Percentiles rank a stretch among this genome's conserved stretches.
These are phyloP conservation scores for Bruchidius siliquastri DNA, from an alignment of 2,888 invertebrate species.

Conservation along the genomic window DNA sequence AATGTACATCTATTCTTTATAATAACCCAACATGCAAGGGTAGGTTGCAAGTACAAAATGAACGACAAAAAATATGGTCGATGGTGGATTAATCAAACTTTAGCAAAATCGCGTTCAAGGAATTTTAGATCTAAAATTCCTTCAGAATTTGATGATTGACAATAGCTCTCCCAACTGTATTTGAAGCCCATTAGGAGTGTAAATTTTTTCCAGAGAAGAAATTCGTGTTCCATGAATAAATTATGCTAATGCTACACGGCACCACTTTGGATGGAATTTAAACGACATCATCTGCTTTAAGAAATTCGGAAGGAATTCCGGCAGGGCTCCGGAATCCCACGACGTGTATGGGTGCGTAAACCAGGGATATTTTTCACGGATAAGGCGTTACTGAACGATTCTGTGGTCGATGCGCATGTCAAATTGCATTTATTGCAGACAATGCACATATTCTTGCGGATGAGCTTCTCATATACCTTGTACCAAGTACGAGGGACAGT, in stretches of 20 bases:
- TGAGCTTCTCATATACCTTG: too few relatives aligned
- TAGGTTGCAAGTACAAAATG: too few relatives aligned
- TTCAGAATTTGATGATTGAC: not conserved
- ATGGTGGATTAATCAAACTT: too few relatives aligned
- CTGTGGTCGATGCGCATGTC: not conserved
- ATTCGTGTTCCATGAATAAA: not conserved
- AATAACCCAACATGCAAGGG: too few relatives aligned
- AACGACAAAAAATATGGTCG: too few relatives aligned
- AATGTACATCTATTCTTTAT: too few relatives aligned
- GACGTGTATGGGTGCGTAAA: not conserved
- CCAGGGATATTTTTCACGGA: not conserved
- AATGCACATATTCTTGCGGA: too few relatives aligned
- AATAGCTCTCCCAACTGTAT: not conserved
- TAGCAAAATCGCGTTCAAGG: too few relatives aligned
- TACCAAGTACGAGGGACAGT: too few relatives aligned
- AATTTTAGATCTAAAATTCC: too few relatives aligned
- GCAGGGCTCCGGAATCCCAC: not conserved
- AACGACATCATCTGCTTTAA: not conserved
- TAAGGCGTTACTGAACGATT: not conserved
- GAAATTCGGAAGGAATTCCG: not conserved
- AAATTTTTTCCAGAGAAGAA: not conserved
- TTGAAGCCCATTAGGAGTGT: not conserved
- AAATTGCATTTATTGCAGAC: not conserved
- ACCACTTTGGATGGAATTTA: not conserved
- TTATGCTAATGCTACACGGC: not conserved